Base-by-base conservation (phyloP, 2,888 invertebrate species). In the Matsumyia berberina region DNA sequence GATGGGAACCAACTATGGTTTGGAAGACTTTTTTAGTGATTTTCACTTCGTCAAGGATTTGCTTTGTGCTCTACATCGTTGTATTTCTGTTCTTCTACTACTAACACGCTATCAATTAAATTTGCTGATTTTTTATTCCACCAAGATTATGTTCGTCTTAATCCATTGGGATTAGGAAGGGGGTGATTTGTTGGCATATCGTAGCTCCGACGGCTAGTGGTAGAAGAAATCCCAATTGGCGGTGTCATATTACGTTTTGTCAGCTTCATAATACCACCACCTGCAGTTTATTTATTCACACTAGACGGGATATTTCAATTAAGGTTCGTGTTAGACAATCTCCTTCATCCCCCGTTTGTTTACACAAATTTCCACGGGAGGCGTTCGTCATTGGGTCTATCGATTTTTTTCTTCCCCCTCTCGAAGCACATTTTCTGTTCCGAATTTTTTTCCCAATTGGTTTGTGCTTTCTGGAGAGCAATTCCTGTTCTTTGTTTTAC, bases 21-120 rank as follows among this genome's bases (percentile, higher is more conserved):
- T 92, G 93, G 93, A 93, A 93, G 93, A 93, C 93, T 91, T 92
- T 89, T 90, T 89, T 87, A 90, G 91, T 90, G 92, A 92, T 92
- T 93, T 92, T 92, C 90, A 89, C 87, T 88, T 89, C 86, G 55
- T 66, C 60, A 76, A 81, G 69, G 35, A 64, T 81, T 86, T 74
- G 8, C 42, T 69, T 78, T 31, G 8, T 72, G 76, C 69, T 76
- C 76, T 86, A 81, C 81, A 86, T 86, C 31, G 80, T 77, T 77
- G 72, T 70, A 64, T 31, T 12, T 70, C 6, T 37, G 35, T 19
- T 53, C 49, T 35, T 8, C n/a, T n/a, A n/a, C n/a, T n/a, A n/a
- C n/a, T n/a, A n/a, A 31, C 29, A 29, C 12, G 12, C 31, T 67
- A 31, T 67, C 73, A 73, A 79, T 83, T 83, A 29, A 83, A 77